A percentile compares a stretch with the other conserved stretches of the same genome.
These are phyloP conservation scores for Bolinopsis microptera DNA, from an alignment of 37 sponge, comb jelly and placozoan species.

Conservation along the genomic window DNA sequence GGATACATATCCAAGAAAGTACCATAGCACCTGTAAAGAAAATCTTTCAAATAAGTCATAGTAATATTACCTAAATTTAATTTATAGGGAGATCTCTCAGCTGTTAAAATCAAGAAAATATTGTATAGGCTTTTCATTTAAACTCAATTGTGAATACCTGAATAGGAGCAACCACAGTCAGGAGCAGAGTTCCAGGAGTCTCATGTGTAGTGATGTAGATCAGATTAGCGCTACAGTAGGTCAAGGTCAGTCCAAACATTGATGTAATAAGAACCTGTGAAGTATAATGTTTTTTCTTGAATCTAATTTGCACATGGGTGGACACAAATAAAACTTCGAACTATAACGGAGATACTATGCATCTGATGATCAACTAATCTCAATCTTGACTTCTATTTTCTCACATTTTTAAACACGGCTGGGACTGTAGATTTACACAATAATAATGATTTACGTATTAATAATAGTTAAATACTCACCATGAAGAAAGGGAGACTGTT, in stretches of 20 bases:
- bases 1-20: neutral
- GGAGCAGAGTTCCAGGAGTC: neutral
- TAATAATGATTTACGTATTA: no score
- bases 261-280: neutral
- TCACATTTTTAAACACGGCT: no score
- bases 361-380: no score
- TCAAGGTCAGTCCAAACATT: neutral
- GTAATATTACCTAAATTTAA: neutral
- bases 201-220: constrained; percentile 5
- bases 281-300: neutral
- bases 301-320: neutral
- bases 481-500: constrained; percentile 34
- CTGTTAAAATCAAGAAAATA: no score
- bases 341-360: no score
- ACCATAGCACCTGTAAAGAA: constrained; percentile 7
- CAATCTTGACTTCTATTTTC: no score
- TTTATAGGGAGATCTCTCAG: neutral
- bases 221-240: neutral
- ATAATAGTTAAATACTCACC: neutral
- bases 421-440: no score
- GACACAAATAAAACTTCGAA: no score
- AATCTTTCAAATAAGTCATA: neutral
- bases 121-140: no score
- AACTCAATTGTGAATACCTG: no score
- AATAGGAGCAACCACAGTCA: neutral